Base-by-base conservation (phyloP, 2,797 vertebrate genomes). In the Brotula barbata region DNA sequence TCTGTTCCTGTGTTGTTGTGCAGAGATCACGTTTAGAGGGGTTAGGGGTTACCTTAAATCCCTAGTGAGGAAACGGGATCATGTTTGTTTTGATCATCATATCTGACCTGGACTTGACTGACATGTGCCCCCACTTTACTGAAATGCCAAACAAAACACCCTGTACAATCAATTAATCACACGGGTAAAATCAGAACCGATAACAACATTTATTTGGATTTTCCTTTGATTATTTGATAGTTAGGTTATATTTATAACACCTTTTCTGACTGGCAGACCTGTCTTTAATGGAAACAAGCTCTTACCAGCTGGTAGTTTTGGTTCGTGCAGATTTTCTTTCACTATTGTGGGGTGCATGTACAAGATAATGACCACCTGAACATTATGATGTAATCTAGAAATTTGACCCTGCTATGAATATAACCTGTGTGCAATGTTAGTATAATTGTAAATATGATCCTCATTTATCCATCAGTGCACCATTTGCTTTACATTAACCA, bases 51-150 rank as follows among this genome's bases (percentile, higher is more conserved):
- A 75, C 55, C 47, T 45, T 23, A 77, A 71, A 68, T 85, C 81
- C 74, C 81, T 15, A 22, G 58, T 43, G 77, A 85, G 82, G 82
- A 88, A 89, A 89, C 67, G 44, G 60, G 68, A 79, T 73, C 58
- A 34, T 85, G 77, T 90, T 90, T 88, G 82, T 89, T 90, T 88
- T 89, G 84, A 89, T 83, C 76, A 64, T 80, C 64, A 78, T 77
- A 73, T 88, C 75, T 83, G 78, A 87, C 86, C 85, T 78, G 80
- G 77, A 76, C 80, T 86, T 90, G 86, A 89, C 87, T 90, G 90
- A 87, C 89, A 85, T 85, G 81, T 77, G 71, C 81, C 82, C 77
- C 75, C 64, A 79, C 78, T 88, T 86, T 81, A 85, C 84, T 56
- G 64, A 85, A 86, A 86, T 76, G 60, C 71, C 79, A 79, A 86